These are phyloP conservation scores for Drosophila gaucha DNA, from an alignment of 2,888 invertebrate species.

Conservation along the genomic window DNA sequence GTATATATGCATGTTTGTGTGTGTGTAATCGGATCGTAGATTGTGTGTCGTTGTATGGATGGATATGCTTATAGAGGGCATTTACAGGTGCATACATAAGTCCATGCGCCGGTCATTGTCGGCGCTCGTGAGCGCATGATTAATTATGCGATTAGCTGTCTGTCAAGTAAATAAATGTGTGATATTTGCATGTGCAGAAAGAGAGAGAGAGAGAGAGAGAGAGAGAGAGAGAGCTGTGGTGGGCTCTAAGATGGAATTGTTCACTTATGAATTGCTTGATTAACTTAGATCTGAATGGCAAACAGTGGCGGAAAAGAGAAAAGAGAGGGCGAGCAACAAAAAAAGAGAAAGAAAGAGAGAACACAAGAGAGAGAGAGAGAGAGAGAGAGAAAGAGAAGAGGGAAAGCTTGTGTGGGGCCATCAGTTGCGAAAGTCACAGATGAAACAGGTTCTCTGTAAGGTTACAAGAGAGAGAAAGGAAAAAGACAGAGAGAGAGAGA, in stretches of 20 bases:
- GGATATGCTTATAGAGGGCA: conserved; percentile 28
- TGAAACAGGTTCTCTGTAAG: too few species aligned
- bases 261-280: too few species aligned
- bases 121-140: conserved; percentile 24
- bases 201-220: background rate
- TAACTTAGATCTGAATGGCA: too few species aligned
- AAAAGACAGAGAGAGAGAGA: background rate
- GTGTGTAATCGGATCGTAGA: conserved; percentile 46
- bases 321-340: background rate
- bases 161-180: background rate
- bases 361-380: background rate
- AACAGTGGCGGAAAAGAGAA: too few species aligned
- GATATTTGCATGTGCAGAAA: background rate
- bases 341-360: background rate
- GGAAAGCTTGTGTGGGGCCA: background rate
- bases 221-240: background rate
- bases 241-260: too few species aligned
- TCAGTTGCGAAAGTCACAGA: too few species aligned
- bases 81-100: conserved; percentile 33
- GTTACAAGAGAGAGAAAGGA: background rate
- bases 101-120: conserved; percentile 34
- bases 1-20: conserved; percentile 2
- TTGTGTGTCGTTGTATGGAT: conserved; percentile 8
- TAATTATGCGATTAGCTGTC: conserved; percentile 19
- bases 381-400: background rate